phyloP scores from a whole-genome alignment of 2,888 invertebrate species.

The Agrotis puta region DNA sequence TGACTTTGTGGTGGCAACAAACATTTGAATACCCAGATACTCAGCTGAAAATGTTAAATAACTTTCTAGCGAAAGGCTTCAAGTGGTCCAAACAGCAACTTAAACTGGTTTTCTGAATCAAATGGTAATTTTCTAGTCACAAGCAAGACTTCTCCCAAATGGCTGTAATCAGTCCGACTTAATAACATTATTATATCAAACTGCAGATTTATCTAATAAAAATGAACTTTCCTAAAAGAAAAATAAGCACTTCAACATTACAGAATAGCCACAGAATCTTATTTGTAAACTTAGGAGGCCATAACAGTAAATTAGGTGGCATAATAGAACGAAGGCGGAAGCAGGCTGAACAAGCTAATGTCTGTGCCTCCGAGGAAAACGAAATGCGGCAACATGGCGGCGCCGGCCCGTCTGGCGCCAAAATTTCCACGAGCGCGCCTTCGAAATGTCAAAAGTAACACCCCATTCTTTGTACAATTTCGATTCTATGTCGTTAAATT shows the following conservation, averaged over 20 bases:
- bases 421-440: constrained; percentile 71
- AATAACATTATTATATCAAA: neutral
- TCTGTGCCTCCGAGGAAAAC: constrained; percentile 76
- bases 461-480: neutral
- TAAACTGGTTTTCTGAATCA: too few relatives aligned
- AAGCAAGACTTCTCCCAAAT: too few relatives aligned
- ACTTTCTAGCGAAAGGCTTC: too few relatives aligned
- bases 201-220: neutral
- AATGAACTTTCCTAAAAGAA: neutral
- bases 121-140: too few relatives aligned
- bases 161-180: too few relatives aligned
- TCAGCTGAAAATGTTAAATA: too few relatives aligned
- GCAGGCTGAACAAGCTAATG: constrained; percentile 77
- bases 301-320: constrained; percentile 84
- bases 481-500: accelerated
- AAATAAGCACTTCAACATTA: constrained; percentile 63
- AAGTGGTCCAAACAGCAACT: too few relatives aligned
- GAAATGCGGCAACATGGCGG: constrained; percentile 83
- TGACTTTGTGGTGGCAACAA: too few relatives aligned
- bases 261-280: constrained; percentile 69
- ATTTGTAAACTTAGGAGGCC: constrained; percentile 74
- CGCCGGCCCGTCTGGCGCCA: constrained; percentile 85
- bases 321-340: constrained; percentile 84
- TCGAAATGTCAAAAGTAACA: constrained; percentile 64
- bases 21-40: too few relatives aligned